Percentiles rank a stretch among this genome's conserved stretches.
phyloP scores from a whole-genome alignment of 2,797 vertebrate genomes.

The Sciurus vulgaris region DNA sequence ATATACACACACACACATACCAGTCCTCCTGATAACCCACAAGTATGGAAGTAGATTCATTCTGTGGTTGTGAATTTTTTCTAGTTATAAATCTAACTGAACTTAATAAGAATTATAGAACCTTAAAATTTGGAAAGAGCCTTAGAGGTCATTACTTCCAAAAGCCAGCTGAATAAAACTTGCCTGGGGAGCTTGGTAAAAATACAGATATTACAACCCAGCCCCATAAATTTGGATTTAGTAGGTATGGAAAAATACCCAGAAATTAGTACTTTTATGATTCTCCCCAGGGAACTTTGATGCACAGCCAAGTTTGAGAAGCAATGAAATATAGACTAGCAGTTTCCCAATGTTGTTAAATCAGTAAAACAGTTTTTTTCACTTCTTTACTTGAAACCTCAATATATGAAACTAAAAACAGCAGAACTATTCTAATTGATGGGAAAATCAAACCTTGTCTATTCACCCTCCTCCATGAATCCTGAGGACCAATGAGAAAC shows the following conservation, averaged over 20 bases:
- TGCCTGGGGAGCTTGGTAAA: conserved; percentile 60
- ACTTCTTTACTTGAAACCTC: conserved; percentile 27
- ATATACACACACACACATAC: too few relatives aligned
- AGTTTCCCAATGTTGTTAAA: conserved; percentile 61
- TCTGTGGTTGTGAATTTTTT: conserved; percentile 18
- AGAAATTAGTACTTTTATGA: conserved; percentile 78
- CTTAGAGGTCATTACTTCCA: conserved; percentile 65
- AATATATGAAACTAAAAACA: conserved; percentile 27
- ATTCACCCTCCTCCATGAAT: accelerated
- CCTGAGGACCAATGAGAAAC: background rate
- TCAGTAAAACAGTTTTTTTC: background rate
- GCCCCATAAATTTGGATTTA: conserved; percentile 55
- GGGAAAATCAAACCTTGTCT: background rate
- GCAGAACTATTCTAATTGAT: background rate
- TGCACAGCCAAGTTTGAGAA: conserved; percentile 53
- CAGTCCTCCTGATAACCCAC: background rate
- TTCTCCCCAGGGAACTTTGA: conserved; percentile 52
- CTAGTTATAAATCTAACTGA: conserved; percentile 49
- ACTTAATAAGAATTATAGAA: conserved; percentile 69
- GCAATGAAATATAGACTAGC: conserved; percentile 65
- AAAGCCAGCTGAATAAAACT: conserved; percentile 68
- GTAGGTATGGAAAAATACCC: conserved; percentile 72
- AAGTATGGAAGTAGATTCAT: background rate
- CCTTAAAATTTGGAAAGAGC: conserved; percentile 59
- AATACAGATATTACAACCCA: conserved; percentile 68